A percentile compares a stretch with the other conserved stretches of the same genome.
Evolutionary conservation across 2,797 vertebrate species (phyloP).

Genomic region (Pygocentrus nattereri): DNA sequence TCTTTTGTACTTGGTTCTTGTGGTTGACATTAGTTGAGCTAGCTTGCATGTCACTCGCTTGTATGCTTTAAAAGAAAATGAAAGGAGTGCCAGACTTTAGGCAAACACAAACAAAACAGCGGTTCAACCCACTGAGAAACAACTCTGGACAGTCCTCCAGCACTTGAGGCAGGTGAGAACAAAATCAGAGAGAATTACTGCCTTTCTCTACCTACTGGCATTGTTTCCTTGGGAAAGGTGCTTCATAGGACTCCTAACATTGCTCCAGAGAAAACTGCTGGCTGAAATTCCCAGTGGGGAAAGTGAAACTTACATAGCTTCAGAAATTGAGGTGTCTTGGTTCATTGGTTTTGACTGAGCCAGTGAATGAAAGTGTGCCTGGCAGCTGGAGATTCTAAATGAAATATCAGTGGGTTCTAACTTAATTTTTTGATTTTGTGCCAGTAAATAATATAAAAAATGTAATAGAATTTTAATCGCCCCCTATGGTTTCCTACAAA

Average conservation of each 20-base stretch:
- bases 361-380: no score
- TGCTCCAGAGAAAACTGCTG: neutral
- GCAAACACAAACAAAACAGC: neutral
- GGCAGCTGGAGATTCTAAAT: no score
- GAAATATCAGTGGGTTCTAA: no score
- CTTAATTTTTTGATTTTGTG: no score
- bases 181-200: neutral
- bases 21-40: neutral
- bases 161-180: neutral
- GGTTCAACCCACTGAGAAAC: neutral
- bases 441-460: no score
- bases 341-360: neutral
- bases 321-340: neutral
- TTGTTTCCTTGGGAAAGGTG: neutral
- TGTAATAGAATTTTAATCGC: no score
- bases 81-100: neutral
- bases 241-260: neutral
- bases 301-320: neutral
- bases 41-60: neutral
- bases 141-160: neutral
- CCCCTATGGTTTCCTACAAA: no score
- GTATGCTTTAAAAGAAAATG: neutral
- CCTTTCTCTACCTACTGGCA: neutral
- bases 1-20: no score
- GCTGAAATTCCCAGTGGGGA: neutral